A percentile compares a stretch with the other conserved stretches of the same genome.
phyloP scores from a whole-genome alignment of 2,797 vertebrate species.

The Percopsis omiscomaycus region DNA sequence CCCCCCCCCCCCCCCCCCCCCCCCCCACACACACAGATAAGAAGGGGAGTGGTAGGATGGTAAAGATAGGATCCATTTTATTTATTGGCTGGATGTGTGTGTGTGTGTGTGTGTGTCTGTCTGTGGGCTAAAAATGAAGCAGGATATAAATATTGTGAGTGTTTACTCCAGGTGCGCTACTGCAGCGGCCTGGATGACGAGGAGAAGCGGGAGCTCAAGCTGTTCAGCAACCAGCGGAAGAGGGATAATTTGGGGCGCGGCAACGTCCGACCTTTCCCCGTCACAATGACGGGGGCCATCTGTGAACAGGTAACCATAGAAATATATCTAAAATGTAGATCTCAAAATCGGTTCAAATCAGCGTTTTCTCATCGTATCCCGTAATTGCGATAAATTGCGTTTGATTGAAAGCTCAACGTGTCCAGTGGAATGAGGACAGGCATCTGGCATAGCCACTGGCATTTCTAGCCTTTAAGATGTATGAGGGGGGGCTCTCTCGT shows the following conservation, averaged over 20 bases:
- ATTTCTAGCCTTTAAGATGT: constrained; percentile 39
- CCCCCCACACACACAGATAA: constrained; percentile 16
- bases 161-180: constrained; percentile 86
- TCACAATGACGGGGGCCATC: constrained; percentile 96
- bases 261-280: constrained; percentile 91
- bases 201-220: constrained; percentile 95
- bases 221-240: constrained; percentile 97
- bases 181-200: constrained; percentile 96
- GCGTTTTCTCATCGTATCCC: not conserved
- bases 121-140: not conserved
- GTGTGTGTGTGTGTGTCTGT: not conserved
- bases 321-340: not conserved
- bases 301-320: constrained; percentile 88
- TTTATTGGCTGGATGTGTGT: constrained; percentile 23
- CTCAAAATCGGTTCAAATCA: not conserved
- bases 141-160: constrained; percentile 5
- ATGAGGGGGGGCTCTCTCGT: constrained; percentile 22
- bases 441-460: constrained; percentile 26
- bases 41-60: too few species aligned
- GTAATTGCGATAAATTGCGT: constrained; percentile 12
- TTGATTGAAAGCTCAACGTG: constrained; percentile 30
- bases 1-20: constrained; percentile 38
- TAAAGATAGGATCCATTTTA: constrained; percentile 28
- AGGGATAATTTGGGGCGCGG: constrained; percentile 94
- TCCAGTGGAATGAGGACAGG: constrained; percentile 18